Percentiles rank a stretch among this genome's conserved stretches.
phyloP scores from a whole-genome alignment of 2,113 vertebrate species.

The Peromyscus maniculatus region DNA sequence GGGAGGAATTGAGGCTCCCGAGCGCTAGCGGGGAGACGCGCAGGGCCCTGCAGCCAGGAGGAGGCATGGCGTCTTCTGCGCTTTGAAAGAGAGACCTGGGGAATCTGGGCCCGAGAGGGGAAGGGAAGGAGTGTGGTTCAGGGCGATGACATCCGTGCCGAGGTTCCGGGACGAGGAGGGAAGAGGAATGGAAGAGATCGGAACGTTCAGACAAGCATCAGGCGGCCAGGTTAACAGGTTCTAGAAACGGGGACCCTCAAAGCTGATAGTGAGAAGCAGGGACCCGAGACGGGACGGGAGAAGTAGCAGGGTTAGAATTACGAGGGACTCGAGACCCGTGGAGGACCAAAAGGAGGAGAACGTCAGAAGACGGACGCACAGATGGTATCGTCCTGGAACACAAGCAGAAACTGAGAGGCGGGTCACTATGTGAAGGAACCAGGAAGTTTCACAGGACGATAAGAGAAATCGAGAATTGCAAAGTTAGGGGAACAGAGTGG shows the following conservation, averaged over 20 bases:
- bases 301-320: not conserved
- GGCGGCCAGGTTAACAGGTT: not conserved
- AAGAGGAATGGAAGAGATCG: not conserved
- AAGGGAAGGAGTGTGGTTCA: constrained; percentile 1
- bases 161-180: not conserved
- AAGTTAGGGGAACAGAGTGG: not conserved
- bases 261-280: not conserved
- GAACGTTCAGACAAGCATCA: not conserved
- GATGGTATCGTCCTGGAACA: not conserved
- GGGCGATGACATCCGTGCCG: constrained; percentile 41
- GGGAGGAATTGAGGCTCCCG: constrained; percentile 2
- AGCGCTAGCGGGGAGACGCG: constrained; percentile 34
- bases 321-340: not conserved
- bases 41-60: constrained; percentile 58
- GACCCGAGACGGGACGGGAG: not conserved
- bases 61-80: constrained; percentile 77
- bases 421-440: not conserved
- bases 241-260: not conserved
- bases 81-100: not conserved
- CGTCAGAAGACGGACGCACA: not conserved
- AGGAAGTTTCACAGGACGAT: not conserved
- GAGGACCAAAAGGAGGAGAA: not conserved
- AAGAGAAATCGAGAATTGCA: not conserved
- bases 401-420: not conserved
- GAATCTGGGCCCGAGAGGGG: not conserved